These are phyloP conservation scores for Carduelis carduelis DNA, from an alignment of 2,797 vertebrate genomes.

Conservation along the genomic window DNA sequence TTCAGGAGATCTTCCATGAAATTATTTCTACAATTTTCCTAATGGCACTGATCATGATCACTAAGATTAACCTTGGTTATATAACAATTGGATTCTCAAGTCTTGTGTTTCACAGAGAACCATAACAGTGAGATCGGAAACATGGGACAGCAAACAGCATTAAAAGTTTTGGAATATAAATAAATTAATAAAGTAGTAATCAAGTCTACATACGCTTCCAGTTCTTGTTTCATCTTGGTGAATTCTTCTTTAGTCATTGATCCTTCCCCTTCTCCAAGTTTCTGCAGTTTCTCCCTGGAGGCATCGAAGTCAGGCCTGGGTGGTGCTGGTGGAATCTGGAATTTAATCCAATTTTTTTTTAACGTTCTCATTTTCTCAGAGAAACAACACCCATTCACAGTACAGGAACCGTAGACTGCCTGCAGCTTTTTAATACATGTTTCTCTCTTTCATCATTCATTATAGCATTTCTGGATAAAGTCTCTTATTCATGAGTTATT, in stretches of 20 bases:
- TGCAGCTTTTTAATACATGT: background rate
- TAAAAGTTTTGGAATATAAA: background rate
- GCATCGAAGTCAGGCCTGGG: conserved; percentile 97
- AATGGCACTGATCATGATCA: conserved; percentile 74
- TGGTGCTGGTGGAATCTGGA: conserved; percentile 94
- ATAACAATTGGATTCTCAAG: conserved; percentile 13
- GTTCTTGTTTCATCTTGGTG: conserved; percentile 99
- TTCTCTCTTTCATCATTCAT: background rate
- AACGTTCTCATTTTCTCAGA: background rate
- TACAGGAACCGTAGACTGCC: background rate
- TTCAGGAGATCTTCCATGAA: conserved; percentile 5
- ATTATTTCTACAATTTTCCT: conserved; percentile 68
- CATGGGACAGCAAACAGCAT: conserved; percentile 4
- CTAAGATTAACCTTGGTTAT: conserved; percentile 21
- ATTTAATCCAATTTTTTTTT: conserved; percentile 25
- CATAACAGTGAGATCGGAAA: conserved; percentile 38
- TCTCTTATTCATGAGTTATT: background rate
- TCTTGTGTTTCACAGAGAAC: conserved; percentile 29
- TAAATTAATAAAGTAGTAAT: background rate
- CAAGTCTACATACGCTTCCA: conserved; percentile 91
- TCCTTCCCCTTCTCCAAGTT: conserved; percentile 96
- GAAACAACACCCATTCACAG: conserved; percentile 7
- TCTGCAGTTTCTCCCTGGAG: conserved; percentile 96
- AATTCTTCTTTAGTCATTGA: conserved; percentile 99
- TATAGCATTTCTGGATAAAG: background rate